Base-by-base conservation (phyloP, 2,797 vertebrate genomes). In the Pachyuromys duprasi region DNA sequence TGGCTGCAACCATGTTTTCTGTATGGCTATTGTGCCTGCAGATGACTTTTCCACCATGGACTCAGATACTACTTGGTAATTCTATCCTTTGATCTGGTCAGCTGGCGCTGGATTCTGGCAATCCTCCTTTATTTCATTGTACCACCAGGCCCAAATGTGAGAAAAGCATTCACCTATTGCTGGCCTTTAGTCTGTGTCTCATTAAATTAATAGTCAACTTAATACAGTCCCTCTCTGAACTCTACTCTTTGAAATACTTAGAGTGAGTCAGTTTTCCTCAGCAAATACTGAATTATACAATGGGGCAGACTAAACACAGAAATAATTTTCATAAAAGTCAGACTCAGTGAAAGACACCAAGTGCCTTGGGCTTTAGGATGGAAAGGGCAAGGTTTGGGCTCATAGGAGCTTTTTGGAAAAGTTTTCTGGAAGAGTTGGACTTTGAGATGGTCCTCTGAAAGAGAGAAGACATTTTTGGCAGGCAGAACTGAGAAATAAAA, bases 201-300 rank as follows among this genome's bases (percentile, higher is more conserved):
- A 24, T 49, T 90, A 60, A 92, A 74, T 4, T 31, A 72, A 49
- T 91, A 87, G 20, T 90, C 82, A 78, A 67, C 1, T 60, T 67
- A 75, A 84, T 69, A 95, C 86, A 91, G 14, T 42, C 39, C 65
- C 62, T 92, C 33, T 62, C 81, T 81, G 82, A 80, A 81, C 60
- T 24, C 7, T 5, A 63, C 78, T 90, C 24, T 49, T 95, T 76
- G 74, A 89, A 82, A 49, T 80, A 62, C 28, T 70, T 95, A 26
- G 36, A 28, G 36, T 80, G 82, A 26, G 49, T 89, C 86, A 14
- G 8, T 75, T 93, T 96, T 79, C 49, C 22, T 86, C 39, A 53
- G 70, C 39, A 90, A 95, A 95, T 75, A 55, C 20, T 91, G 13
- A 82, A 76, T 88, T 81, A 90, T 67, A 74, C 2, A 93, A 14